These are phyloP conservation scores for Monochamus saltuarius DNA, from an alignment of 1,140 invertebrate genomes.

Conservation along the genomic window DNA sequence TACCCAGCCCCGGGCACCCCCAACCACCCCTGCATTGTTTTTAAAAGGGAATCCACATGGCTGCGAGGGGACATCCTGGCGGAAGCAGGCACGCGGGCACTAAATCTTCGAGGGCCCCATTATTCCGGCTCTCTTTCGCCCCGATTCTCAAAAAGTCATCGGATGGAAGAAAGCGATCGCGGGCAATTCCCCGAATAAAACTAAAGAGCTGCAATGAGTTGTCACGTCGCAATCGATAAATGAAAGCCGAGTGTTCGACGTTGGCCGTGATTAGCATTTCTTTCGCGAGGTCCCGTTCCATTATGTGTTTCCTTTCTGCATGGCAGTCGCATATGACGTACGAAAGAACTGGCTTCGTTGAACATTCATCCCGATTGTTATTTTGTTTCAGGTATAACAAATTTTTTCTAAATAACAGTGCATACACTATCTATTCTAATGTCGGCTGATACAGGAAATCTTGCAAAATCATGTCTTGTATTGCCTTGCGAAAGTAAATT, in stretches of 20 bases:
- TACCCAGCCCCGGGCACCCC: no score
- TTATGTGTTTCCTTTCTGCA: no score
- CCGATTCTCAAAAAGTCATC: conserved; percentile 2
- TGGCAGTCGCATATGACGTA: no score
- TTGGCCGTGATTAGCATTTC: conserved; percentile 42
- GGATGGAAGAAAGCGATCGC: conserved; percentile 26
- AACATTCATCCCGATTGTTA: no score
- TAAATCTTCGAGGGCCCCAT: conserved; percentile 1
- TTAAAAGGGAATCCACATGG: neutral
- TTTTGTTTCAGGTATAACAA: no score
- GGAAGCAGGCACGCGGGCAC: neutral
- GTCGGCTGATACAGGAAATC: no score
- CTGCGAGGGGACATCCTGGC: neutral
- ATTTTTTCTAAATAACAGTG: no score
- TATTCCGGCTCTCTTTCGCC: neutral
- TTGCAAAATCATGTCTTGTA: no score
- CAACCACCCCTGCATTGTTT: neutral
- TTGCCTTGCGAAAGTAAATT: no score
- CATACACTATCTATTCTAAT: no score
- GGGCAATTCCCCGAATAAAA: conserved; percentile 30
- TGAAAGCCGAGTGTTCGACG: conserved; percentile 34
- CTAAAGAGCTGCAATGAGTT: conserved; percentile 43
- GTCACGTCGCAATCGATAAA: conserved; percentile 43
- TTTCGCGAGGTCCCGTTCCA: conserved; percentile 30
- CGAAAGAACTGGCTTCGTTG: no score